A percentile compares a stretch with the other conserved stretches of the same genome.
phyloP scores from a whole-genome alignment of 1,140 invertebrate species.

The Achroia grisella region DNA sequence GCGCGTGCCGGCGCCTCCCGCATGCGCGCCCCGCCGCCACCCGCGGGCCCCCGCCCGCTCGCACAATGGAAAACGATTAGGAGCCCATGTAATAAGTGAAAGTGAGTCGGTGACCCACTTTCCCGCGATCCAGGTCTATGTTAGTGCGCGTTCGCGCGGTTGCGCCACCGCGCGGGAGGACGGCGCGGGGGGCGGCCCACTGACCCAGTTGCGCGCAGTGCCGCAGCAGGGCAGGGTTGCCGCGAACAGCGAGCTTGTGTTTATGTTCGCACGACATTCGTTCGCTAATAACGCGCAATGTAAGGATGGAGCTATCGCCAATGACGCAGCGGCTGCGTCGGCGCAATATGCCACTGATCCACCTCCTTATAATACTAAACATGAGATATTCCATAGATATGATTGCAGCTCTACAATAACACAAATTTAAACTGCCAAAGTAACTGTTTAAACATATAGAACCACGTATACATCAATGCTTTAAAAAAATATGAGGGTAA shows the following conservation, averaged over 20 bases:
- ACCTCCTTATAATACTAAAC: not conserved
- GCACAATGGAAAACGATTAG: constrained; percentile 79
- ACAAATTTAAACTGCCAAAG: too few species aligned
- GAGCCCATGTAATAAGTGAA: constrained; percentile 80
- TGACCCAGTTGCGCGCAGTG: constrained; percentile 77
- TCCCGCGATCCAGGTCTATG: constrained; percentile 80
- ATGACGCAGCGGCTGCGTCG: not conserved
- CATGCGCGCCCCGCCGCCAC: constrained; percentile 73
- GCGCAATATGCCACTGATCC: not conserved
- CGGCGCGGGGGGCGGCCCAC: constrained; percentile 74
- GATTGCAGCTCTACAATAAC: too few species aligned
- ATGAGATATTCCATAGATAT: too few species aligned
- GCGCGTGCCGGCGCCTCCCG: constrained; percentile 68
- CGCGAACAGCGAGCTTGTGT: constrained; percentile 52
- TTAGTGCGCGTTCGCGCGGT: constrained; percentile 74
- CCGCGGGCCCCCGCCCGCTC: constrained; percentile 66
- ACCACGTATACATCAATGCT: too few species aligned
- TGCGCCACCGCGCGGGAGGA: constrained; percentile 64
- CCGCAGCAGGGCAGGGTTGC: constrained; percentile 71
- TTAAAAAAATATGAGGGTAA: too few species aligned
- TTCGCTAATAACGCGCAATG: constrained; percentile 10
- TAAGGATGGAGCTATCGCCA: not conserved
- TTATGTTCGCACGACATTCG: constrained; percentile 52
- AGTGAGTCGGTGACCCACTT: constrained; percentile 80
- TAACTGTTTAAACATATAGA: too few species aligned